Conservation (phyloP, 1,140 invertebrate genomes). For the Sycophaga agraensis region DNA sequence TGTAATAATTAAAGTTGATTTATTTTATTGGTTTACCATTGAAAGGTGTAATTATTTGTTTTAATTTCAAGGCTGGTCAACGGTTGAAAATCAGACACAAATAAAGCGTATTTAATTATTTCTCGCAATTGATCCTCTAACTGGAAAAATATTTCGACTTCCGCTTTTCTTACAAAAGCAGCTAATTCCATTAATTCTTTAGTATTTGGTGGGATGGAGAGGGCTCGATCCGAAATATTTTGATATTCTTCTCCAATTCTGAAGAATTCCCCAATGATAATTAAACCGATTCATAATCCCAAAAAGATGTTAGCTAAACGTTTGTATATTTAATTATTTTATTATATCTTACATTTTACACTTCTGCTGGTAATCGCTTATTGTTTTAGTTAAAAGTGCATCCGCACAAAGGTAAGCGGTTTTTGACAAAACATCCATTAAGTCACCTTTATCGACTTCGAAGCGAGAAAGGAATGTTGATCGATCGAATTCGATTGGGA, state of each 20-base stretch:
- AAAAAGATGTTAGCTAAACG: no score
- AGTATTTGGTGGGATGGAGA: conserved; percentile 80
- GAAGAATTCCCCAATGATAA: conserved; percentile 40
- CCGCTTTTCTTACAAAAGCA: conserved; percentile 73
- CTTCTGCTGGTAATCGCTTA: conserved; percentile 75
- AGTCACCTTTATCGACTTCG: conserved; percentile 77
- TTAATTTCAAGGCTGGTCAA: conserved; percentile 83
- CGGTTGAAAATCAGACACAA: conserved; percentile 76
- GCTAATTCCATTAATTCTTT: conserved; percentile 82
- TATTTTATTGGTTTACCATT: conserved; percentile 63
- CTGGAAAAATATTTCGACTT: conserved; percentile 69
- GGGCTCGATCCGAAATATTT: conserved; percentile 73
- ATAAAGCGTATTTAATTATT: conserved; percentile 70
- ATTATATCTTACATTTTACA: conserved; percentile 69
- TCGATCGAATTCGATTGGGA: conserved; percentile 66
- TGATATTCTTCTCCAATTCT: conserved; percentile 87
- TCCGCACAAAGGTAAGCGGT: conserved; percentile 71
- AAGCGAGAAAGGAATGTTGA: conserved; percentile 81
- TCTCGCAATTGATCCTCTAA: conserved; percentile 75
- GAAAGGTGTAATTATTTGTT: conserved; percentile 81
- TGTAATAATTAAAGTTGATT: not conserved
- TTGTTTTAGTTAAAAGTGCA: conserved; percentile 73
- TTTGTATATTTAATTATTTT: conserved; percentile 16
- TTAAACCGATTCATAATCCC: no score
- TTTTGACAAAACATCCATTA: conserved; percentile 73